phyloP scores from a whole-genome alignment of 2,888 invertebrate species.

The Apantesis nais region DNA sequence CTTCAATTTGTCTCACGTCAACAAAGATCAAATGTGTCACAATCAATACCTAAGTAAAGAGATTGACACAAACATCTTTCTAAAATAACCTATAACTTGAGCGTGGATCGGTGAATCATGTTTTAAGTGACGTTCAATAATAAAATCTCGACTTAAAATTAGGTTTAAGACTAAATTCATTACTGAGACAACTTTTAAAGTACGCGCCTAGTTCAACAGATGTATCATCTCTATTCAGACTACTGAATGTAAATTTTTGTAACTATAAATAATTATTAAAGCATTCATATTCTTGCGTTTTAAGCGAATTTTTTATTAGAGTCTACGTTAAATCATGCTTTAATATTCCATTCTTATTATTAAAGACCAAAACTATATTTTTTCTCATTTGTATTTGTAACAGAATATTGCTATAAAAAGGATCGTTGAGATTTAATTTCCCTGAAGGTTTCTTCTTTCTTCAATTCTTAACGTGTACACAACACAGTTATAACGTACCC shows the following conservation, averaged over 20 bases:
- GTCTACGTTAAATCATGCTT: background rate
- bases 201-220: too few relatives aligned
- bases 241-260: background rate
- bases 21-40: too few relatives aligned
- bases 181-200: too few relatives aligned
- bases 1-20: too few relatives aligned
- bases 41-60: too few relatives aligned
- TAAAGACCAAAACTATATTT: background rate
- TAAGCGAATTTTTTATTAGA: background rate
- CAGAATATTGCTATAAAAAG: conserved; percentile 29
- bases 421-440: conserved; percentile 52
- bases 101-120: too few relatives aligned
- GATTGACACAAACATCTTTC: too few relatives aligned
- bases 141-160: too few relatives aligned
- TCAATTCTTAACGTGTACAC: conserved; percentile 44
- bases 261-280: too few relatives aligned
- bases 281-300: background rate
- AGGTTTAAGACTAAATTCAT: too few relatives aligned
- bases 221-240: background rate
- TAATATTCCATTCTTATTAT: conserved; percentile 1
- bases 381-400: conserved; percentile 18
- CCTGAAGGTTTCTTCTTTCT: conserved; percentile 51
- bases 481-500: conserved; percentile 36
- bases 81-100: too few relatives aligned
- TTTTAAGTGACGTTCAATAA: too few relatives aligned